Base-by-base conservation (phyloP, 2,797 vertebrate genomes). In the Amniataba percoides region DNA sequence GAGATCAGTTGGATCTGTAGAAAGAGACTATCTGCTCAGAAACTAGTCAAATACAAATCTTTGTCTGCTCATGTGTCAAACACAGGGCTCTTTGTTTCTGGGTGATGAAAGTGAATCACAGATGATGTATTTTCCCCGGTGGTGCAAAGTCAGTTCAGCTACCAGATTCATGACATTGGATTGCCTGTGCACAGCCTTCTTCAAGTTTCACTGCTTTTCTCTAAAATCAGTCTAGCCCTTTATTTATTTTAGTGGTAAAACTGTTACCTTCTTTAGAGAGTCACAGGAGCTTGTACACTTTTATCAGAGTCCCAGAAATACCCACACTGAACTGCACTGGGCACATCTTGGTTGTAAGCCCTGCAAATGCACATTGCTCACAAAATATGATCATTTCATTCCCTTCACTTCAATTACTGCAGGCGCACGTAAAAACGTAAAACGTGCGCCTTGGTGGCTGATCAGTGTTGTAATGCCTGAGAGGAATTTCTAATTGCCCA, bases 401-500 rank as follows among this genome's bases (percentile, higher is more conserved):
- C n/a, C 46, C 63, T 70, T 83, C 71, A 74, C 21, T 80, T 77
- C 39, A 80, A 21, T 88, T 74, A 81, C 74, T 51, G 52, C 5
- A 25, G n/a, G n/a, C n/a, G n/a, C n/a, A n/a, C n/a, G n/a, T n/a
- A n/a, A n/a, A n/a, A n/a, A n/a, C n/a, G 45, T 86, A 27, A 81
- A 83, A 84, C 61, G 55, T 75, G 63, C 80, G 69, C 66, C 57
- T 85, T 74, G 60, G 77, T 69, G 59, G 62, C 63, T 65, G 74
- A 85, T 90, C 70, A 27, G 65, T 85, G 80, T 77, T 76, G 42
- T 56, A 72, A 82, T 79, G 72, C 75, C 84, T 83, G 52, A 60
- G 71, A 88, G 80, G 65, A 80, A 80, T 84, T 75, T 81, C 55
- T 80, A 87, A 88, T 90, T 80, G 67, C 56, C 65, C 63, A 80